These are phyloP conservation scores for Protobothrops flavoviridis DNA, from an alignment of 2,113 vertebrate genomes.

Conservation along the genomic window DNA sequence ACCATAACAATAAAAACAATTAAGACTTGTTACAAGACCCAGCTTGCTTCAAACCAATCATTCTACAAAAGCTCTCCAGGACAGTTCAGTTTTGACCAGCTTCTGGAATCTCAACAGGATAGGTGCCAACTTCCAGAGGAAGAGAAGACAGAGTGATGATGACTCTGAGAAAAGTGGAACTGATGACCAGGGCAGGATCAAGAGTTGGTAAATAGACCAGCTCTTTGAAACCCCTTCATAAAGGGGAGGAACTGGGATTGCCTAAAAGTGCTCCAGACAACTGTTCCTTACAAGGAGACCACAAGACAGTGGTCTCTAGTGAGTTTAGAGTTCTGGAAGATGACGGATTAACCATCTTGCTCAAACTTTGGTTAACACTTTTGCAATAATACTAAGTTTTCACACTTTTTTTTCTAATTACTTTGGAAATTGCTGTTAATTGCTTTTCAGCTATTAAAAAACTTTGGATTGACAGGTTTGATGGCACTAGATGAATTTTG, in stretches of 20 bases:
- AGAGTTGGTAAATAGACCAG: neutral
- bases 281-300: neutral
- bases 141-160: neutral
- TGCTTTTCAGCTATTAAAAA: neutral
- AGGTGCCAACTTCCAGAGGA: neutral
- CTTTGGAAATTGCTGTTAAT: neutral
- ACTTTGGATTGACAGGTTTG: neutral
- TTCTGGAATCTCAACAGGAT: neutral
- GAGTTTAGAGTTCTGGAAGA: neutral
- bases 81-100: neutral
- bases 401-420: neutral
- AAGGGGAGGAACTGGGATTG: neutral
- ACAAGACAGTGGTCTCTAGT: neutral
- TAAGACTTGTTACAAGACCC: neutral
- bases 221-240: neutral
- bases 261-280: neutral
- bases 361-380: neutral
- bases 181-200: neutral
- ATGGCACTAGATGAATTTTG: neutral
- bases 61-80: neutral
- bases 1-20: neutral
- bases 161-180: neutral
- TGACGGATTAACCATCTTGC: neutral
- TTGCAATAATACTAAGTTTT: neutral
- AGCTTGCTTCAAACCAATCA: neutral